phyloP scores from a whole-genome alignment of 1,140 invertebrate genomes.

The Heliconius hewitsoni region DNA sequence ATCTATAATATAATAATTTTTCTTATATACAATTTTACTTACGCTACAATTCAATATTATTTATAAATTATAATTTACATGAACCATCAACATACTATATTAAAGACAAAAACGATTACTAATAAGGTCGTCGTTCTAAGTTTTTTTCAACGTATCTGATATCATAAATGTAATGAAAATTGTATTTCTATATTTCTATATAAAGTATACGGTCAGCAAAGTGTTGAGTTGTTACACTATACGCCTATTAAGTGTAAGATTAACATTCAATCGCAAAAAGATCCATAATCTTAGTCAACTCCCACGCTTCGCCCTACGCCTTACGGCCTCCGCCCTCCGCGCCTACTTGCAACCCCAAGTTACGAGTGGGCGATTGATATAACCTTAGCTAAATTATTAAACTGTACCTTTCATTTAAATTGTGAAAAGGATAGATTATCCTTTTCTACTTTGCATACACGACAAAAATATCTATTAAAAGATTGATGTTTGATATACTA shows the following conservation, averaged over 20 bases:
- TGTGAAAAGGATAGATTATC: not conserved
- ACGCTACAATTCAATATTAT: too few species aligned
- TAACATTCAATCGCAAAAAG: not conserved
- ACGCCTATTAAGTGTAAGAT: not conserved
- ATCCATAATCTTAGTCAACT: not conserved
- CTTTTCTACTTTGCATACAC: not conserved
- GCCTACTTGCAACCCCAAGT: not conserved
- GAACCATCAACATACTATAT: too few species aligned
- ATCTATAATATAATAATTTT: too few species aligned
- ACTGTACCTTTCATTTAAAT: not conserved
- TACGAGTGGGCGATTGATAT: not conserved
- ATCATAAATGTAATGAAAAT: not conserved
- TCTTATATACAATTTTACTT: too few species aligned
- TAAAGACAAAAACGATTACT: too few species aligned
- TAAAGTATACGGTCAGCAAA: too few species aligned
- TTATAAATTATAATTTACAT: too few species aligned
- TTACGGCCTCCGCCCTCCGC: not conserved
- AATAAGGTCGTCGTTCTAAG: too few species aligned
- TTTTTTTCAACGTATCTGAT: not conserved
- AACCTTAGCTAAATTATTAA: not conserved
- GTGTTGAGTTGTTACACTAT: too few species aligned
- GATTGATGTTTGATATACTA: too few species aligned
- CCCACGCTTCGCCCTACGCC: conserved; percentile 3
- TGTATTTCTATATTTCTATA: too few species aligned
- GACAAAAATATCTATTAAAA: too few species aligned